Conservation (phyloP, 2,888 invertebrate species). For the Aphidius colemani region DNA sequence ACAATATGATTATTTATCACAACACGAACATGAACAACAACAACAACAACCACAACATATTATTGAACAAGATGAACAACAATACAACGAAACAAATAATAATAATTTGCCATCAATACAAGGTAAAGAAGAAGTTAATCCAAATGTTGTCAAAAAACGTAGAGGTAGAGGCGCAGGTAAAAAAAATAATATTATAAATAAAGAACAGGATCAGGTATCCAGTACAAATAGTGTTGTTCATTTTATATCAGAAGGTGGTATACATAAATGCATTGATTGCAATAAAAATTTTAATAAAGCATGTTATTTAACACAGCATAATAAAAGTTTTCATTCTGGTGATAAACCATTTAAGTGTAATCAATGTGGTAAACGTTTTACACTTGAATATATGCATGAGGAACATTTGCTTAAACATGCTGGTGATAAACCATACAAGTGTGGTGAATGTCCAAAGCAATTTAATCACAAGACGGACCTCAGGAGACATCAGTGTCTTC, state of each 20-base stretch:
- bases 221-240: conserved; percentile 46
- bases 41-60: neutral
- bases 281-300: conserved; percentile 83
- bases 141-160: conserved; percentile 39
- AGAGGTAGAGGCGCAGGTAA: conserved; percentile 21
- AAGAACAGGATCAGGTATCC: conserved; percentile 45
- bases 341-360: conserved; percentile 85
- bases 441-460: conserved; percentile 82
- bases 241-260: conserved; percentile 50
- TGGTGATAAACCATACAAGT: conserved; percentile 85
- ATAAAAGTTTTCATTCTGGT: conserved; percentile 86
- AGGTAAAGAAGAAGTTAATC: conserved; percentile 46
- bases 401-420: conserved; percentile 79
- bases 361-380: conserved; percentile 84
- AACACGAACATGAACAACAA: conserved; percentile 8
- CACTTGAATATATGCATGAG: conserved; percentile 71
- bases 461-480: conserved; percentile 92
- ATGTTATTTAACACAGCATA: conserved; percentile 89
- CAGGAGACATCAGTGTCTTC: conserved; percentile 83
- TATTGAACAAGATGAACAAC: conserved; percentile 22
- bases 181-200: conserved; percentile 36
- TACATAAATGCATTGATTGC: conserved; percentile 79
- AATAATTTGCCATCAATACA: conserved; percentile 45
- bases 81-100: conserved; percentile 41
- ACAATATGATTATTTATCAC: conserved; percentile 36